Percentiles rank a stretch among this genome's conserved stretches.
These are phyloP conservation scores for Danio rerio DNA, from an alignment of 2,113 vertebrate species.

Conservation along the genomic window GRCz12tu NC_133186.1:4815501-4816000, in stretches of 20 bases:
- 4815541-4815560: neutral
- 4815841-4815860: conserved; percentile 34
- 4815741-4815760: conserved; percentile 57
- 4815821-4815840: neutral
- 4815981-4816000: neutral
- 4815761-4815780: conserved; percentile 47
- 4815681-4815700: conserved; percentile 37
- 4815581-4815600: conserved; percentile 5
- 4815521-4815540: conserved; percentile 30
- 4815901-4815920: neutral
- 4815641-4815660: neutral
- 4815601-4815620: neutral
- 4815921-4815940: neutral
- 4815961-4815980: neutral
- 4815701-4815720: conserved; percentile 53
- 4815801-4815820: neutral
- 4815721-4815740: conserved; percentile 50
- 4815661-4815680: neutral
- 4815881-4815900: neutral
- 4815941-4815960: neutral
- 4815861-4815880: conserved; percentile 10
- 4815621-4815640: conserved; percentile 2
- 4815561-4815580: neutral
- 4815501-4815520: conserved; percentile 40
- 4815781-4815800: neutral